Percentiles rank a stretch among this genome's conserved stretches.
phyloP scores from a whole-genome alignment of 2,888 invertebrate genomes.

The Allophyes oxyacanthae region DNA sequence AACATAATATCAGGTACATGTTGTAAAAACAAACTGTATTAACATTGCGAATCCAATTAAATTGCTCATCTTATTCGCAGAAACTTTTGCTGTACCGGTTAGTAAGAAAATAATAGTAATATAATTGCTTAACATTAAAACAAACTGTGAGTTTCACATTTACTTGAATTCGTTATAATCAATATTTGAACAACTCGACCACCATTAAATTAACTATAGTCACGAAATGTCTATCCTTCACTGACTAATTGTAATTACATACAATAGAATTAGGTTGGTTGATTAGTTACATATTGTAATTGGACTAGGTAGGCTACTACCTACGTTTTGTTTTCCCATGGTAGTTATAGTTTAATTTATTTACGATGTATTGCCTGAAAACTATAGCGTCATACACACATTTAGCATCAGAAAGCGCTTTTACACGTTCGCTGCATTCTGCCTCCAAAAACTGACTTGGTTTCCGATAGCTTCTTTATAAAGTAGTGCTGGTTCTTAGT shows the following conservation, averaged over 20 bases:
- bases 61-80: too few species aligned
- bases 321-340: not conserved
- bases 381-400: too few species aligned
- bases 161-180: constrained; percentile 24
- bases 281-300: constrained; percentile 23
- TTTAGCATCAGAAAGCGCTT: too few species aligned
- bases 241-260: constrained; percentile 40
- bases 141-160: constrained; percentile 14
- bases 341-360: not conserved
- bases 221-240: constrained; percentile 52
- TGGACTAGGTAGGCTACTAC: constrained; percentile 2
- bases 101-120: constrained; percentile 35
- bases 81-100: too few species aligned
- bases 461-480: too few species aligned
- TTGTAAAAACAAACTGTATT: too few species aligned
- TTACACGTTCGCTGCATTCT: too few species aligned
- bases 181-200: constrained; percentile 30
- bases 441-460: too few species aligned
- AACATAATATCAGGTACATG: too few species aligned
- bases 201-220: constrained; percentile 40
- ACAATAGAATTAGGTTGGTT: constrained; percentile 31
- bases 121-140: constrained; percentile 18
- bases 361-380: constrained; percentile 15
- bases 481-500: too few species aligned
- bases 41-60: too few species aligned